A percentile compares a stretch with the other conserved stretches of the same genome.
Conservation (phyloP, 2,888 invertebrate genomes). For the Taenaris catops region DNA sequence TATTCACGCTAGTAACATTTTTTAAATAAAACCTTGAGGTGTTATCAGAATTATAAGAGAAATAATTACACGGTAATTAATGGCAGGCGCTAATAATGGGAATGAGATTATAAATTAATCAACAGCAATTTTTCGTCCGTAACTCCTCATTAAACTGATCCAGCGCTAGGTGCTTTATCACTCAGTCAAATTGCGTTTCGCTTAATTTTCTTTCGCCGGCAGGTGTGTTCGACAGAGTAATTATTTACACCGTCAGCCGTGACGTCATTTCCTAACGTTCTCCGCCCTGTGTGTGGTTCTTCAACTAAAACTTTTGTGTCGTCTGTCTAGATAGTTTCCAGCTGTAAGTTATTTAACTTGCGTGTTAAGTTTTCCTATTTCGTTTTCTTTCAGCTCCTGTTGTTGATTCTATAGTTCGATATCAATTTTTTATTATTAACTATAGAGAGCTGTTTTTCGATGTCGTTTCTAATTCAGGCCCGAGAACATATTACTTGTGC, state of each 20-base stretch:
- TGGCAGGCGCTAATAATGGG: slow-evolving; percentile 46
- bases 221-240: slow-evolving; percentile 80
- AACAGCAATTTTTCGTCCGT: slow-evolving; percentile 67
- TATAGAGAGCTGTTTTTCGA: no score
- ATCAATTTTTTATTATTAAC: no score
- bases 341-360: slow-evolving; percentile 44
- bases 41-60: slow-evolving; percentile 34
- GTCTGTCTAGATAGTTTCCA: slow-evolving; percentile 60
- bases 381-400: slow-evolving; percentile 12
- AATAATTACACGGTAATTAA: slow-evolving; percentile 45
- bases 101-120: slow-evolving; percentile 57
- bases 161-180: slow-evolving; percentile 72
- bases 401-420: no score
- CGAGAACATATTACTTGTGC: no score
- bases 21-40: slow-evolving; percentile 28
- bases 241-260: slow-evolving; percentile 75
- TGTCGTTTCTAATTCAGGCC: no score
- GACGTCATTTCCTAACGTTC: slow-evolving; percentile 54
- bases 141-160: slow-evolving; percentile 75
- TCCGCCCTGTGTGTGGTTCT: slow-evolving; percentile 39
- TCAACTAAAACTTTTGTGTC: slow-evolving; percentile 48
- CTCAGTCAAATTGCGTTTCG: slow-evolving; percentile 79
- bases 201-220: slow-evolving; percentile 78
- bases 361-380: slow-evolving; percentile 32
- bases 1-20: no score